Evolutionary conservation across 2,888 invertebrate genomes (phyloP), one percentile per base, ranked within the genome.

Genomic region (Operophtera brumata): DNA sequence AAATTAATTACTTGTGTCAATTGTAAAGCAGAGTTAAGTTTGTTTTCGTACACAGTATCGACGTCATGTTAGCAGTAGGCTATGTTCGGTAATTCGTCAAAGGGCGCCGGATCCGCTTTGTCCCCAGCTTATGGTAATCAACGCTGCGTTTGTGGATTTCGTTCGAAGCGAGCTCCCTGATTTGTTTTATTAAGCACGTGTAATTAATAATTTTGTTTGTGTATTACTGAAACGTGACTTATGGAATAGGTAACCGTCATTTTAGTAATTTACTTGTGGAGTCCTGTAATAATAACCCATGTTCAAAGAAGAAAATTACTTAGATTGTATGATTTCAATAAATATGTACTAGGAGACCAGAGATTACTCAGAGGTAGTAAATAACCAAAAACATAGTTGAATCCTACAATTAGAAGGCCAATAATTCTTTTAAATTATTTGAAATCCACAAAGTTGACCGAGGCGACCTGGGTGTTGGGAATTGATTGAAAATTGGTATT

Each of bases 31-130:
- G 20, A n/a, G 5, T 39, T 39, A 20, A n/a, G 20, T 39, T 39
- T 39, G n/a, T 39, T 20, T 35, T 20, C 6, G 39, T 47, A 44
- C 56, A 56, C 40, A 25, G 45, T 39, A 37, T 49, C 55, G 47
- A 40, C 26, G 30, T 11, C 12, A 39, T 32, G 39, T 42, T 42
- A 45, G 47, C 49, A 28, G 47, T 50, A 47, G 79, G 75, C 76
- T 75, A 80, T 78, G 80, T 78, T 76, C 75, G 76, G 80, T 87
- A 88, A 88, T 88, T 88, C 85, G 84, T 86, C 88, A 88, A 88
- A 88, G 88, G 86, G 78, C 71, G 69, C 71, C 69, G 73, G 47
- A 73, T 66, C 71, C 80, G 83, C 86, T 87, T 86, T 88, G 86
- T 86, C 75, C 26, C 77, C 73, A 76, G 85, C 84, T 86, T 85